phyloP scores from a whole-genome alignment of 2,888 invertebrate genomes.

The Kuschelorhynchus macadamiae region DNA sequence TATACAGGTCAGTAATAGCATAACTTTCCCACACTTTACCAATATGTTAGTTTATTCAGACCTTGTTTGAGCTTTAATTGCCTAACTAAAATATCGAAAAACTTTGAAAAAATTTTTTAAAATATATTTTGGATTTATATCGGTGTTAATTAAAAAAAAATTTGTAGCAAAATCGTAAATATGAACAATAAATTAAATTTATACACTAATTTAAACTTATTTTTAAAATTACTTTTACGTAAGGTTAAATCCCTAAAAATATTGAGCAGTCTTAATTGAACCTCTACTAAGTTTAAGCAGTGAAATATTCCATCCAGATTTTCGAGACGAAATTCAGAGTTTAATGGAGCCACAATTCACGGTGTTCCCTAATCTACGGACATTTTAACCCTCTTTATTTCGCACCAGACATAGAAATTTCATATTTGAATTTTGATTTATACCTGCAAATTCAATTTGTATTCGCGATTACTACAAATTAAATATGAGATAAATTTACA shows the following conservation, averaged over 20 bases:
- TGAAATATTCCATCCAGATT: conserved; percentile 23
- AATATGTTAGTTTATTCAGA: too few relatives aligned
- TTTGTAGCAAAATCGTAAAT: too few relatives aligned
- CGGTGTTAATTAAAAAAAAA: too few relatives aligned
- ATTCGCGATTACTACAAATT: conserved; percentile 37
- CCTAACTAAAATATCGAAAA: too few relatives aligned
- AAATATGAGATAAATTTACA: conserved; percentile 12
- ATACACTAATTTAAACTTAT: too few relatives aligned
- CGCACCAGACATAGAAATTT: conserved; percentile 35
- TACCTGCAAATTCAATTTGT: conserved; percentile 33
- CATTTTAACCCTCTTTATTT: conserved; percentile 44
- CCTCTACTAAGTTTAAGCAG: conserved; percentile 16
- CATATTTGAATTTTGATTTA: conserved; percentile 42
- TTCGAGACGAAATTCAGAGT: conserved; percentile 28
- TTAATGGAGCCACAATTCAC: conserved; percentile 43
- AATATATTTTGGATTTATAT: too few relatives aligned
- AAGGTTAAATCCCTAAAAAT: background rate
- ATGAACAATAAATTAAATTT: too few relatives aligned
- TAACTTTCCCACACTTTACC: too few relatives aligned
- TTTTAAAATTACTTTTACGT: too few relatives aligned
- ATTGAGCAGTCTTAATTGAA: conserved; percentile 14
- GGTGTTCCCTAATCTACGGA: conserved; percentile 34
- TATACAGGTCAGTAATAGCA: too few relatives aligned
- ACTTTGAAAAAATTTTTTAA: too few relatives aligned
- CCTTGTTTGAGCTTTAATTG: too few relatives aligned